phyloP scores from a whole-genome alignment of 2,797 vertebrate species.

The Rhabdomys pumilio region DNA sequence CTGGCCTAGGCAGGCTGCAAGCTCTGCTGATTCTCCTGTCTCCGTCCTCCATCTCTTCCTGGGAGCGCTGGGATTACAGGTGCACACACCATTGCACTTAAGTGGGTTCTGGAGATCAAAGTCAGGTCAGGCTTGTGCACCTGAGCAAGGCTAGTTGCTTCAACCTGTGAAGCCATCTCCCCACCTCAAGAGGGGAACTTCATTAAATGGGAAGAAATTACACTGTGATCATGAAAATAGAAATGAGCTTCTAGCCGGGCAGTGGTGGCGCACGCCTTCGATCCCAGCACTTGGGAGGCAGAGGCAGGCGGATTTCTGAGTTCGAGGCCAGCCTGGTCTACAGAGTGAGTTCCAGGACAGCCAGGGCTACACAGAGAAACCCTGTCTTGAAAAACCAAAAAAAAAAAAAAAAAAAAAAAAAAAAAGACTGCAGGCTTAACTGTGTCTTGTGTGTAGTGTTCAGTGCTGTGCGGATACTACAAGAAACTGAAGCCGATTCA shows the following conservation, averaged over 20 bases:
- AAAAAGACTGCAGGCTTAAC: not conserved
- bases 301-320: too few species aligned
- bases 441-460: not conserved
- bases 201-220: not conserved
- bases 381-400: too few species aligned
- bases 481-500: not conserved
- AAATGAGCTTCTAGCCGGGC: not conserved
- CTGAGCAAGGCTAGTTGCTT: not conserved
- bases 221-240: constrained; percentile 6
- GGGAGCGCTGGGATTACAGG: not conserved
- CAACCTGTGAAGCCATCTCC: too few species aligned
- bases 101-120: not conserved
- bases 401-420: not conserved
- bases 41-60: not conserved
- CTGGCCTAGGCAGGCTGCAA: too few species aligned
- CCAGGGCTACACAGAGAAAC: too few species aligned
- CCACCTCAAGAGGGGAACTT: not conserved
- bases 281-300: too few species aligned
- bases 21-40: not conserved
- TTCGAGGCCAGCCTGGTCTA: too few species aligned
- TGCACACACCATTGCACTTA: too few species aligned
- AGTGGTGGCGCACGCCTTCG: too few species aligned
- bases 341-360: too few species aligned
- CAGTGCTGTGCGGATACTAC: not conserved
- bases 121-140: not conserved